Evolutionary conservation across 2,888 invertebrate species (phyloP).

Genomic region (Leptothorax acervorum): DNA sequence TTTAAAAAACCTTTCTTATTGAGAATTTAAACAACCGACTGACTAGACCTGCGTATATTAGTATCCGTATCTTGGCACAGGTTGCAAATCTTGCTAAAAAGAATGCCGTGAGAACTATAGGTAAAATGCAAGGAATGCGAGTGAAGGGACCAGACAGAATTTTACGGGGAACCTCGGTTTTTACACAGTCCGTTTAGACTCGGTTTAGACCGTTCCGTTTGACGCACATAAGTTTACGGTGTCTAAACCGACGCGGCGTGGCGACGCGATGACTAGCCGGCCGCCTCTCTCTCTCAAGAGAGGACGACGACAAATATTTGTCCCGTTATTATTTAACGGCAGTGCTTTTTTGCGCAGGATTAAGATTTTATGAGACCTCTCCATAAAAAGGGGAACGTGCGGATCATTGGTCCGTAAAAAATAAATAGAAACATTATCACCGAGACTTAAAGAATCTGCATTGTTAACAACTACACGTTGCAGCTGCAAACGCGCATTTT

Average conservation of each 20-base stretch:
- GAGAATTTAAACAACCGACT: neutral
- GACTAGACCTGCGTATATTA: neutral
- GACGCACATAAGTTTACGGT: neutral
- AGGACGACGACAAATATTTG: conserved; percentile 77
- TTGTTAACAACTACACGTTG: neutral
- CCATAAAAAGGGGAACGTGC: neutral
- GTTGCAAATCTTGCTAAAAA: neutral
- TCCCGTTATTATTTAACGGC: conserved; percentile 80
- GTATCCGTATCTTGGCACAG: no score
- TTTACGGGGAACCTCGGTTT: neutral
- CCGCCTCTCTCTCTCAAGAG: neutral
- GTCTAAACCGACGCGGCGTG: no score
- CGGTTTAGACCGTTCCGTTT: neutral
- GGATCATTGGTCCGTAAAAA: neutral
- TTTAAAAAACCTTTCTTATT: neutral
- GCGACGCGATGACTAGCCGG: neutral
- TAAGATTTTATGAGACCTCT: conserved; percentile 71
- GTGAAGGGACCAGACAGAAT: neutral
- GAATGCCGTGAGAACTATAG: neutral
- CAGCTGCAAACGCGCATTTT: neutral
- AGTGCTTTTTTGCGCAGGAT: conserved; percentile 72
- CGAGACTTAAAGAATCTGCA: neutral
- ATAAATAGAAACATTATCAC: neutral
- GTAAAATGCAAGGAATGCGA: neutral
- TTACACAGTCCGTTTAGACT: no score